Base-by-base conservation (phyloP, 2,797 vertebrate genomes). In the Valencia hispanica region DNA sequence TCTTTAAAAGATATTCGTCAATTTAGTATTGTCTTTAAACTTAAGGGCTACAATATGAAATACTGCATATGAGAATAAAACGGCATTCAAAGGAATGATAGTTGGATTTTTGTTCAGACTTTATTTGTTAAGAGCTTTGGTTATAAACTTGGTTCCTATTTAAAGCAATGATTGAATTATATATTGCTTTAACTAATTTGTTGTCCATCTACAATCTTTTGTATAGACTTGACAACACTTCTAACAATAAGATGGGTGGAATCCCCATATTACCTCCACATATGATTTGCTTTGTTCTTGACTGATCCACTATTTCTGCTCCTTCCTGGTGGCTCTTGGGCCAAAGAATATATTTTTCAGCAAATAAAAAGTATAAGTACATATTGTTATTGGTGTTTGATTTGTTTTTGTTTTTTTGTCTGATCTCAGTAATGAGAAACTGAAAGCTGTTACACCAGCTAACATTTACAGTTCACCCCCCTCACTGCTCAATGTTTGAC, bases 271-370 rank as follows among this genome's bases (percentile, higher is more conserved):
- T 27, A 9, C 25, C 39, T 68, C 25, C 65, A 43, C 39, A 68
- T 17, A 43, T 68, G 39, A 45, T 43, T 68, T 43, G 39, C 36
- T 43, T 65, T 66, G 30, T 61, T 61, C 57, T 20, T 61, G 63
- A 25, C 22, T 36, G 61, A 66, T 66, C 32, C 22, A 41, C 63
- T 68, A 18, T 43, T 15, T 68, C 65, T 68, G n/a, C 39, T 41
- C 65, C 65, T 68, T 68, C 65, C 41, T 43, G 25, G 18, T 27
- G 39, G 65, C 65, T 68, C 15, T 17, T 45, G 65, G 25, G 65
- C 65, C 65, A 68, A 68, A 68, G 39, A 68, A 43, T 68, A 8
- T 68, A 45, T 68, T 68, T 66, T 68, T 43, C 61, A 68, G 27
- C 41, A 43, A 68, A 68, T 68, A 68, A 68, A 68, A 68, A 68